Conservation (phyloP, 2,113 vertebrate species). For the Agapornis roseicollis region DNA sequence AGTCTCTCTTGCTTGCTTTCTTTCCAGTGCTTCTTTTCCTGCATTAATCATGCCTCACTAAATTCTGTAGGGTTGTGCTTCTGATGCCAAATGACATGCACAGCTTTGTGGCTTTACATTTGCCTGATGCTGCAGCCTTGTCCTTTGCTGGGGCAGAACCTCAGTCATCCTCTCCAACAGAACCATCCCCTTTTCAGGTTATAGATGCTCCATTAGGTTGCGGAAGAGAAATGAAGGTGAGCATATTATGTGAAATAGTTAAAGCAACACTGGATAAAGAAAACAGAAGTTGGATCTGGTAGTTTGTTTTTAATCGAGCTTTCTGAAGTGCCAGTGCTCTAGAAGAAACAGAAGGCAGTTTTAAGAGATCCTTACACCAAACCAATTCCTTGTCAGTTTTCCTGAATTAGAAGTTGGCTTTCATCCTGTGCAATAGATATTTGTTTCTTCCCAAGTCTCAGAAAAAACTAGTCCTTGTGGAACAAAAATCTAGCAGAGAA, state of each 20-base stretch:
- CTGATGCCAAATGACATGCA: background rate
- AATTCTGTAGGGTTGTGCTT: background rate
- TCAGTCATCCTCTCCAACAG: background rate
- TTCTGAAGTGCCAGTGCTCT: slow-evolving; percentile 21
- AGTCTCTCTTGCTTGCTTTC: background rate
- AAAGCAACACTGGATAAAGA: background rate
- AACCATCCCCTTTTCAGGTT: background rate
- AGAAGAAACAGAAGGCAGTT: slow-evolving; percentile 39
- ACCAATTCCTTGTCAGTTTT: background rate
- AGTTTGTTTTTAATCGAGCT: background rate
- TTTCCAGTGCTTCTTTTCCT: background rate
- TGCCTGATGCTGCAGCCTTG: background rate
- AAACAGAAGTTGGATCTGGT: background rate
- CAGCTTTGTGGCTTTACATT: background rate
- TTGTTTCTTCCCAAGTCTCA: slow-evolving; percentile 16
- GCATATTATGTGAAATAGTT: background rate
- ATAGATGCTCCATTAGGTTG: background rate
- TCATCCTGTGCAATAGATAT: background rate
- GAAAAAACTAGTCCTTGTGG: background rate
- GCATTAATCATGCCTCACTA: background rate
- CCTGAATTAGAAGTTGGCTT: slow-evolving; percentile 49
- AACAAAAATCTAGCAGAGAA: background rate
- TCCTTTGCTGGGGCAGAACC: background rate
- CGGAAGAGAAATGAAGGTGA: background rate
- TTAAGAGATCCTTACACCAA: slow-evolving; percentile 31